Evolutionary conservation across 2,888 invertebrate genomes (phyloP).

Genomic region (Nomada fabriciana): DNA sequence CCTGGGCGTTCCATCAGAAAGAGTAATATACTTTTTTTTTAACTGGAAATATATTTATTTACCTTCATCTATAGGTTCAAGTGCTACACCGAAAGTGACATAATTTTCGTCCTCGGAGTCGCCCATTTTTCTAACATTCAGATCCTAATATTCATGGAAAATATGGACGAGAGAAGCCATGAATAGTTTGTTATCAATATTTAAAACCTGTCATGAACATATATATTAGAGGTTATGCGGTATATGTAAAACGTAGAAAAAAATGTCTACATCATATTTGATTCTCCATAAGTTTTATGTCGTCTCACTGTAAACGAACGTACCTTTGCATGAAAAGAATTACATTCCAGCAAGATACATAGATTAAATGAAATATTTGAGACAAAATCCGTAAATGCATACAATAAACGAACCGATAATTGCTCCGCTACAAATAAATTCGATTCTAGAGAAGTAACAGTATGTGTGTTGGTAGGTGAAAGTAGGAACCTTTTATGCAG

Average conservation of each 20-base stretch:
- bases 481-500: conserved; percentile 1
- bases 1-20: not conserved
- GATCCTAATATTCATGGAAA: not conserved
- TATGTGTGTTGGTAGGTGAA: not conserved
- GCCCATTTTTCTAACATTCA: conserved; percentile 71
- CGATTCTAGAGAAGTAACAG: not conserved
- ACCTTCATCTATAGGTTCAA: conserved; percentile 94
- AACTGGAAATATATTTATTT: not conserved
- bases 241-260: not conserved
- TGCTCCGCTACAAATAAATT: not conserved
- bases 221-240: conserved; percentile 29
- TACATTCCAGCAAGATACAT: not conserved
- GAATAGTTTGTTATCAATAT: not conserved
- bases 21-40: not conserved
- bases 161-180: not conserved
- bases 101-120: conserved; percentile 88
- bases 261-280: not conserved
- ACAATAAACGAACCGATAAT: not conserved
- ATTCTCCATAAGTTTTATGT: not conserved
- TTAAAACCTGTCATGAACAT: conserved; percentile 26
- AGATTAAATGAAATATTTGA: not conserved
- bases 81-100: conserved; percentile 91
- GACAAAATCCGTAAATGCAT: not conserved
- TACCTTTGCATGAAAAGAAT: not conserved
- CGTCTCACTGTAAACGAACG: not conserved